These are phyloP conservation scores for Portunus trituberculatus DNA, from an alignment of 1,140 invertebrate genomes.

Conservation along the genomic window DNA sequence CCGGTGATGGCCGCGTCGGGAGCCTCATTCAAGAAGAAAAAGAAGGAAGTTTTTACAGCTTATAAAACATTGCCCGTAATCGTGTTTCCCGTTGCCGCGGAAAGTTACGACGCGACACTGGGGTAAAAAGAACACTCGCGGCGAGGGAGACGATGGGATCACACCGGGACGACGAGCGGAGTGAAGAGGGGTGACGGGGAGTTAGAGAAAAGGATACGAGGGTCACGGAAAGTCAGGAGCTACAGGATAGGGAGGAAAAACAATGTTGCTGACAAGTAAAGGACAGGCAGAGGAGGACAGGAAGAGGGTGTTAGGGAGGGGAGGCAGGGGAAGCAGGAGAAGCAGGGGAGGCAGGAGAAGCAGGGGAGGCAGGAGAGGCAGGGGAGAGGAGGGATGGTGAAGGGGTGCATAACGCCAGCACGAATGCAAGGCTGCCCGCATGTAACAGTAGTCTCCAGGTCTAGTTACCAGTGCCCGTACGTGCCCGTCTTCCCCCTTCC, in stretches of 20 bases:
- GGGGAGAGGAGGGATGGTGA: background rate
- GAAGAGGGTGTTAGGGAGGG: background rate
- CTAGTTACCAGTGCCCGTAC: slow-evolving; percentile 41
- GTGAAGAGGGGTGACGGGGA: background rate
- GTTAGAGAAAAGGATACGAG: background rate
- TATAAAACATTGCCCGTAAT: slow-evolving; percentile 4
- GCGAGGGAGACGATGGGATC: background rate
- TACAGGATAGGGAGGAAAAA: too few species aligned
- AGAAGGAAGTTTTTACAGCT: background rate
- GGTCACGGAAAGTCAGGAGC: background rate
- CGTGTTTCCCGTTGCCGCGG: background rate
- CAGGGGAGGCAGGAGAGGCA: too few species aligned
- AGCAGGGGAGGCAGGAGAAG: too few species aligned
- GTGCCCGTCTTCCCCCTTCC: background rate
- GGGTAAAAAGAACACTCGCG: background rate
- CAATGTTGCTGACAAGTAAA: background rate
- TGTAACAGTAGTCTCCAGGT: slow-evolving; percentile 36
- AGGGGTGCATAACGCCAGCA: background rate
- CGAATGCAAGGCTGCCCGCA: slow-evolving; percentile 45
- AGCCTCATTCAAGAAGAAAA: background rate
- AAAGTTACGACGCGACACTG: background rate
- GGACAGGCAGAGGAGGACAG: background rate
- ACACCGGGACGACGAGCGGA: too few species aligned
- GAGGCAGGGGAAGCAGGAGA: too few species aligned
- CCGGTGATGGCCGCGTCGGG: background rate